Base-by-base conservation (phyloP, 1,140 invertebrate genomes). In the Drosophila orosa region DNA sequence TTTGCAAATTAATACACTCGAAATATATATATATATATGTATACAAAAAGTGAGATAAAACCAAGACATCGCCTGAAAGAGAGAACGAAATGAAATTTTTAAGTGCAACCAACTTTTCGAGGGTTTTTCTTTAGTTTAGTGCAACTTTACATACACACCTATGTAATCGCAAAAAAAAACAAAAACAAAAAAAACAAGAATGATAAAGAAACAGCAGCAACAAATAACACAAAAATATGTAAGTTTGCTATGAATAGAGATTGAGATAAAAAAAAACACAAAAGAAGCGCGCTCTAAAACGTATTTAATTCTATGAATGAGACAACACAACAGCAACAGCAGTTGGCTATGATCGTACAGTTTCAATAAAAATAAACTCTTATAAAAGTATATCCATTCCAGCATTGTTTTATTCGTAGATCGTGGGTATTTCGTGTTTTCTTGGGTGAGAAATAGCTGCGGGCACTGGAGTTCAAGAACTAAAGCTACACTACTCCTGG, bases 1-100 rank as follows among this genome's bases (percentile, higher is more conserved):
- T 87, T 87, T 87, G 83, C 83, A 87, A 89, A 87, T 89, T 87
- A 89, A 89, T 60, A 85, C 82, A 86, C 83, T 89, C 59, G 50
- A 76, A 76, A 87, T 76, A 85, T 78, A 62, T 62, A 68, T 61
- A 67, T 66, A 27, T 61, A 59, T 72, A 68, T 79, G 72, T 84
- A 77, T 68, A 68, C 83, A 77, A 69, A 62, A 87, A 85, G 82
- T 79, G 66, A 75, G 77, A 76, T 47, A 57, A 61, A 65, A 65
- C 59, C 69, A 59, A 50, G 59, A 71, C 58, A 76, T 71, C 65
- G 58, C 50, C 63, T 62, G 61, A 44, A 44, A 35, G 52, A 39
- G 42, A 65, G 71, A 65, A 55, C 68, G 78, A 85, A 78, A 78
- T 78, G 78, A 85, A 74, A 78, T 78, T 78, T 81, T 80, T 59